These are phyloP conservation scores for Gymnodraco acuticeps DNA, from an alignment of 2,797 vertebrate genomes.

Conservation along the genomic window DNA sequence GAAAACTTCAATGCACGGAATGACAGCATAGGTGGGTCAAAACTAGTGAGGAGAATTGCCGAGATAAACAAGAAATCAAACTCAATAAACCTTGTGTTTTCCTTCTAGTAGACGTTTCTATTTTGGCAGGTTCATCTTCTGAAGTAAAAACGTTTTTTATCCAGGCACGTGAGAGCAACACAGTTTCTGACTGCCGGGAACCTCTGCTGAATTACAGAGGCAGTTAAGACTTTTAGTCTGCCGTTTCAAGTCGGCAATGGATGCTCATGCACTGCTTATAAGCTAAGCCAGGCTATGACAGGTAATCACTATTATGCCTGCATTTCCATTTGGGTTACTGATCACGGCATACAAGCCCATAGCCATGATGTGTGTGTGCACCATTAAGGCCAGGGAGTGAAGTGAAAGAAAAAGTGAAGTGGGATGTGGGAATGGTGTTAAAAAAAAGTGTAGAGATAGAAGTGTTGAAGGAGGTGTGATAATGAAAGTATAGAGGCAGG, in stretches of 20 bases:
- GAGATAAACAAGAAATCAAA: slow-evolving; percentile 48
- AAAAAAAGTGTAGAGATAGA: slow-evolving; percentile 51
- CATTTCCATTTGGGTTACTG: slow-evolving; percentile 78
- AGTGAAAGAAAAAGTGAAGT: slow-evolving; percentile 62
- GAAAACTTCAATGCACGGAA: slow-evolving; percentile 5
- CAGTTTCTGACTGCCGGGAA: slow-evolving; percentile 36
- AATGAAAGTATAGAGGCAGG: slow-evolving; percentile 63
- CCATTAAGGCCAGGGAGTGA: slow-evolving; percentile 66
- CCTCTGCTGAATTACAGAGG: slow-evolving; percentile 59
- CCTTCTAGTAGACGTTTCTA: slow-evolving; percentile 29
- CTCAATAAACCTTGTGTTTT: slow-evolving; percentile 36
- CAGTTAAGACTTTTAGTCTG: slow-evolving; percentile 67
- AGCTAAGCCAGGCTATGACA: slow-evolving; percentile 73
- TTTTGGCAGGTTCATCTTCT: slow-evolving; percentile 29
- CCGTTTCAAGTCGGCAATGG: slow-evolving; percentile 58
- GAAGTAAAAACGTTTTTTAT: slow-evolving; percentile 51
- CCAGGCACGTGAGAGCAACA: slow-evolving; percentile 18
- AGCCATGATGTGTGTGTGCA: slow-evolving; percentile 76
- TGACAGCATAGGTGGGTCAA: slow-evolving; percentile 31
- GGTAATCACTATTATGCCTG: slow-evolving; percentile 76
- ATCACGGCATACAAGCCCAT: slow-evolving; percentile 75
- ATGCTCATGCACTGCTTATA: slow-evolving; percentile 63
- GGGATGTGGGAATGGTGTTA: slow-evolving; percentile 65
- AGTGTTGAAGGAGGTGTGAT: slow-evolving; percentile 71
- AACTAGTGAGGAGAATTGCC: slow-evolving; percentile 21